Base-by-base conservation (phyloP, 92 coral and sea anemone species). In the Bergia sp. region DNA sequence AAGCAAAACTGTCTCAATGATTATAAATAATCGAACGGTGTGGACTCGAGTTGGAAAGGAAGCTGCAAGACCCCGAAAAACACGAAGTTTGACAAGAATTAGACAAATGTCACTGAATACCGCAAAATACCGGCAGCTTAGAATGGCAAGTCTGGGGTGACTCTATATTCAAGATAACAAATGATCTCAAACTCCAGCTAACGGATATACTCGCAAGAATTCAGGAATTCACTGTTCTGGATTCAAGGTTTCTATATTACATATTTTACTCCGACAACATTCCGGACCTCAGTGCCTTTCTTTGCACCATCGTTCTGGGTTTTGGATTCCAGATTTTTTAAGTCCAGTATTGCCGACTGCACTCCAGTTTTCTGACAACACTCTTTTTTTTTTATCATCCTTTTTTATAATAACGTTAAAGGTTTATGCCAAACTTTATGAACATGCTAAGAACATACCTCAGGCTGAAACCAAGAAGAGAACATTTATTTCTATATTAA, bases 71-170 rank as follows among this genome's bases (percentile, higher is more conserved):
- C 78, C 64, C 12, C 6, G 66, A 20, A 36, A 21, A 15, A 67
- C 61, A 69, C 64, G 66, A 36, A 83, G 78, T 69, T 44, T 44
- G 42, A 15, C 64, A 37, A 74, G 58, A 73, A 37, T 71, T 44
- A 11, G 77, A 38, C n/a, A 79, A 71, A 64, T 83, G 40, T 47
- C 49, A 29, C n/a, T 84, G 74, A 84, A 45, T 9, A 44, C 87
- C 7, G 37, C 87, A 7, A 84, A 84, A 71, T 47, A 71, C 69
- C 41, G 65, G 79, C 78, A 84, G 42, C 37, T 29, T 49, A 29
- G 41, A 43, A 41, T 21, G 39, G 87, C 21, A 69, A 45, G 21
- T 47, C 6, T 29, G 39, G 69, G 58, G 44, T 49, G 11, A 12
- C 15, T 23, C n/a, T 9, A 12, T 10, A 10, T 10, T 49, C 1